Evolutionary conservation across 2,113 vertebrate species (phyloP), one percentile per base, ranked within the genome.

Genomic region (Narcine bancroftii): DNA sequence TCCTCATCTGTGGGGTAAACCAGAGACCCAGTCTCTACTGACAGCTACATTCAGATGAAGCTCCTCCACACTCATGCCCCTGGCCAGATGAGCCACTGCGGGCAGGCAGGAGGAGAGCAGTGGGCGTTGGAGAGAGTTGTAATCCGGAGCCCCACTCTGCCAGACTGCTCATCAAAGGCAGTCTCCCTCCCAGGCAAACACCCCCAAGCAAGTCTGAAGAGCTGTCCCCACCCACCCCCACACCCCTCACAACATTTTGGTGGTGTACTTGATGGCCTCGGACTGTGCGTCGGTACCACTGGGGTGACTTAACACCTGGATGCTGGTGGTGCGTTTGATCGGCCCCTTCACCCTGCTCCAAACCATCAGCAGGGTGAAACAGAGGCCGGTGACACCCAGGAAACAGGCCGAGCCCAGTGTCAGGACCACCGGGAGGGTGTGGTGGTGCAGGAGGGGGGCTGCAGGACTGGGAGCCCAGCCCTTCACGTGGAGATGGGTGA

Each of bases 331-430:
- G 94, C 97, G 97, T 92, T 97, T 98, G 94, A 97, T 97, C 85
- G 96, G 96, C 26, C 97, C 97, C 92, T 96, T 96, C 94, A 97
- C 96, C 93, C 97, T 97, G 93, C 97, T 98, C 97, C 97, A 98
- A 93, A 98, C 96, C 93, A 97, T 97, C 93, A 98, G 97, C 93
- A 98, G 97, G 72, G 97, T 94, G 63, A 98, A 98, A 93, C 98
- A 98, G 76, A 98, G 95, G 65, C 95, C 95, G 45, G 98, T 97
- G 0, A 97, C 98, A 93, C 97, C 97, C 76, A 98, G 95, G 93
- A 98, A 98, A 2, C 97, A 98, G 92, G 97, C 95, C 92, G 97
- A 96, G 45, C 98, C 98, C 92, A 98, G 97, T 0, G 96, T 97
- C 71, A 96, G 96, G 93, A 97, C 97, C 42, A 98, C 96, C n/a